These are phyloP conservation scores for Allophyes oxyacanthae DNA, from an alignment of 2,888 invertebrate species.

Conservation along the genomic window DNA sequence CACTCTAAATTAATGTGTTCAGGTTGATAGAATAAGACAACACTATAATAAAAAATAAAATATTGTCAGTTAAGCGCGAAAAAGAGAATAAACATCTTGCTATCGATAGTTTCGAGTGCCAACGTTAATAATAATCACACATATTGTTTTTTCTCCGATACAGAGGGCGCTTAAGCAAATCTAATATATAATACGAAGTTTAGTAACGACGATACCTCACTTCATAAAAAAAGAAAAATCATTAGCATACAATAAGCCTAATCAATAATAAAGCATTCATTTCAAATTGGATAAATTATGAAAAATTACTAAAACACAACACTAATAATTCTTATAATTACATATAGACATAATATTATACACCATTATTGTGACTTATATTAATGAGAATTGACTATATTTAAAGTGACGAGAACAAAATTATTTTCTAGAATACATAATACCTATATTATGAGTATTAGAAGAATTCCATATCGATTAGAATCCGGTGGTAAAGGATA, in stretches of 20 bases:
- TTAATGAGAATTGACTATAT: constrained; percentile 78
- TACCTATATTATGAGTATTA: constrained; percentile 76
- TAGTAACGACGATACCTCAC: not conserved
- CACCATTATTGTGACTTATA: constrained; percentile 66
- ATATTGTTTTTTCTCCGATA: too few species aligned
- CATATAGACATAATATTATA: constrained; percentile 39
- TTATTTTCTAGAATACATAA: constrained; percentile 56
- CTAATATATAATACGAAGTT: too few species aligned
- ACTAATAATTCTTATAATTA: constrained; percentile 53
- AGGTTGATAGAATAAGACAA: too few species aligned
- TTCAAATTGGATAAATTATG: constrained; percentile 40
- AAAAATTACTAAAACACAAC: constrained; percentile 47
- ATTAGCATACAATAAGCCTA: constrained; percentile 25
- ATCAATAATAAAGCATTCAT: constrained; percentile 42
- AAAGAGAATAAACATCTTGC: too few species aligned
- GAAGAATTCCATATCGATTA: constrained; percentile 65
- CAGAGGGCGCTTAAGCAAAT: too few species aligned
- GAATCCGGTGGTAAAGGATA: constrained; percentile 83
- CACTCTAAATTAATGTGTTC: too few species aligned
- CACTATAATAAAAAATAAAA: too few species aligned
- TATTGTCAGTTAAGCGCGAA: too few species aligned
- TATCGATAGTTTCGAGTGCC: too few species aligned
- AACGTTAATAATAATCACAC: too few species aligned
- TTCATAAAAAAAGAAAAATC: constrained; percentile 6
- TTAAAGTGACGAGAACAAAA: constrained; percentile 81